Percentiles rank a stretch among this genome's conserved stretches.
phyloP scores from a whole-genome alignment of 1,140 invertebrate species.

The Drosophila dunni region DNA sequence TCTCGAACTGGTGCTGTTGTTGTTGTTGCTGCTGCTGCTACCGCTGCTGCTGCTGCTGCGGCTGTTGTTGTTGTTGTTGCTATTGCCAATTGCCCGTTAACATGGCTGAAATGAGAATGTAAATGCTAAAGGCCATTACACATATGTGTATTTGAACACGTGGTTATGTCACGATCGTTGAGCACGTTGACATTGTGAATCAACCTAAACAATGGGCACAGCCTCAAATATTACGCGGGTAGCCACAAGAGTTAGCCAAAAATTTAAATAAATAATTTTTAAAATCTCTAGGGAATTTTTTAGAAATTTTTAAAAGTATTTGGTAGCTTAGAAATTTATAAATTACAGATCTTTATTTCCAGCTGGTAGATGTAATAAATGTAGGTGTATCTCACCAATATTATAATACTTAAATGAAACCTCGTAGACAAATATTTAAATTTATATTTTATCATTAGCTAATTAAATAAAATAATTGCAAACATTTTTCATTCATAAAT shows the following conservation, averaged over 20 bases:
- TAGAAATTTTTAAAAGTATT: too few species aligned
- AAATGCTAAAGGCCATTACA: constrained; percentile 8
- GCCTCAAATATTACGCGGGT: background rate
- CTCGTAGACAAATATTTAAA: too few species aligned
- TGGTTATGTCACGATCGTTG: background rate
- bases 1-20: background rate
- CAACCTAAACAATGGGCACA: constrained; percentile 9
- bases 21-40: background rate
- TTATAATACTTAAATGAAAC: background rate
- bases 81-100: constrained; percentile 3
- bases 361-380: too few species aligned
- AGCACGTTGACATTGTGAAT: constrained; percentile 12
- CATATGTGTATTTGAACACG: background rate
- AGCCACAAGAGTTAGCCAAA: background rate
- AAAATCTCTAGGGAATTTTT: too few species aligned
- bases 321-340: too few species aligned
- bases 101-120: constrained; percentile 12
- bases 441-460: too few species aligned
- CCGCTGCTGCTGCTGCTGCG: too few species aligned
- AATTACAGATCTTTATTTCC: too few species aligned
- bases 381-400: too few species aligned
- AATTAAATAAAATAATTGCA: too few species aligned
- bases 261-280: background rate
- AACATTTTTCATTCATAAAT: too few species aligned
- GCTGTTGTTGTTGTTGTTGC: too few species aligned